Conservation (phyloP, 2,888 invertebrate species). For the Dendrolimus pini region DNA sequence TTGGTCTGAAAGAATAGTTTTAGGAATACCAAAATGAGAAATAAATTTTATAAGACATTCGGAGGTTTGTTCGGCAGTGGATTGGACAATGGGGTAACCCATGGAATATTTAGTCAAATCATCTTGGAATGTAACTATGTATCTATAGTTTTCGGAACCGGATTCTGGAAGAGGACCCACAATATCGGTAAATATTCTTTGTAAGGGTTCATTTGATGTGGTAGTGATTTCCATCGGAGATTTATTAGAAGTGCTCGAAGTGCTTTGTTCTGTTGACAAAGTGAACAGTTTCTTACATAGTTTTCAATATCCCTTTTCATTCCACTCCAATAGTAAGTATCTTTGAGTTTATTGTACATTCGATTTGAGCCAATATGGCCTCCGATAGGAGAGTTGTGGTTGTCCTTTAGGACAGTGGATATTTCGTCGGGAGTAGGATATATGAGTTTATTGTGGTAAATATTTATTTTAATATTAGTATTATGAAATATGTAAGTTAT, state of each 20-base stretch:
- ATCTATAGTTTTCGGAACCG: conserved; percentile 11
- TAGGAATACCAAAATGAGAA: conserved; percentile 17
- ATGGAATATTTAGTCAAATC: conserved; percentile 16
- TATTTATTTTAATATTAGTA: not conserved
- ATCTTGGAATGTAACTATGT: conserved; percentile 17
- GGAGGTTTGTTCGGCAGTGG: conserved; percentile 17
- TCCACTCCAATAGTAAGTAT: conserved; percentile 4
- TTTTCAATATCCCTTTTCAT: conserved; percentile 9
- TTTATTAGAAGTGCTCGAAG: conserved; percentile 9
- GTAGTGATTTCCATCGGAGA: conserved; percentile 16
- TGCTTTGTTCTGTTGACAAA: conserved; percentile 14
- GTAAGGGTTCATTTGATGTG: conserved; percentile 10
- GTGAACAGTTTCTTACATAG: conserved; percentile 10
- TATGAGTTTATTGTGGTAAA: conserved; percentile 1
- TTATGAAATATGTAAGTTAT: too few species aligned
- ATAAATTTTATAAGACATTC: conserved; percentile 10
- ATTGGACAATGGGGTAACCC: conserved; percentile 10
- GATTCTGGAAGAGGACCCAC: conserved; percentile 16
- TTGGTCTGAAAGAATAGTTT: conserved; percentile 18
- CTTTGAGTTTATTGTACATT: conserved; percentile 5
- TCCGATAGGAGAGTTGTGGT: conserved; percentile 5
- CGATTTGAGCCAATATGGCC: conserved; percentile 6
- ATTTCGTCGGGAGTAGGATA: conserved; percentile 4
- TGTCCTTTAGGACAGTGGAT: conserved; percentile 1
- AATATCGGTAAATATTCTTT: conserved; percentile 10